Evolutionary conservation across 1,140 invertebrate genomes (phyloP).

Genomic region (Temnothorax longispinosus): DNA sequence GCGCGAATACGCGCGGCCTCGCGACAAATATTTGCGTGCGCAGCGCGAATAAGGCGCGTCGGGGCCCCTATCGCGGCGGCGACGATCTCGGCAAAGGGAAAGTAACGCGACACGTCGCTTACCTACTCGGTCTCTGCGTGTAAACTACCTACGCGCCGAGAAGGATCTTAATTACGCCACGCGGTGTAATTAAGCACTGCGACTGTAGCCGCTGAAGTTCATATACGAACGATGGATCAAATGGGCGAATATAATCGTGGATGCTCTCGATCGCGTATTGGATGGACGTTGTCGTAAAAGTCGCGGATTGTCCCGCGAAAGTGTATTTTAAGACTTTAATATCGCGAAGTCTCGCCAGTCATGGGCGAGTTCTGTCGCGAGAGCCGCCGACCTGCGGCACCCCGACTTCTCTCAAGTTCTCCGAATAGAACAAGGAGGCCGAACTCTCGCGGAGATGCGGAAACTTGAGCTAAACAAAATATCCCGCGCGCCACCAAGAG

Average conservation of each 20-base stretch:
- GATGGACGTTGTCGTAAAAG: neutral
- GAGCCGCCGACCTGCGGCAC: neutral
- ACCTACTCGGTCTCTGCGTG: neutral
- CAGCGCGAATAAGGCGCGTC: constrained; percentile 37
- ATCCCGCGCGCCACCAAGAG: constrained; percentile 20
- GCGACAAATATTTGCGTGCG: constrained; percentile 46
- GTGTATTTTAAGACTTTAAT: constrained; percentile 16
- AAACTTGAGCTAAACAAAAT: constrained; percentile 63
- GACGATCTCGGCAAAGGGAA: constrained; percentile 18
- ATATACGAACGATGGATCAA: neutral
- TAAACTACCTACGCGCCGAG: neutral
- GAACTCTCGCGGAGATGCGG: constrained; percentile 29
- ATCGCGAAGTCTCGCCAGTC: neutral
- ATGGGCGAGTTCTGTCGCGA: neutral
- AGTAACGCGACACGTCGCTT: constrained; percentile 35
- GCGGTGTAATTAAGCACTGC: neutral
- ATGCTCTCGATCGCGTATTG: neutral
- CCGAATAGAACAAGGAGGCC: neutral
- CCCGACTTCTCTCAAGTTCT: neutral
- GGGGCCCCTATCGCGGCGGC: constrained; percentile 16
- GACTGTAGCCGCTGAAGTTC: neutral
- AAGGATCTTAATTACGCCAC: constrained; percentile 22
- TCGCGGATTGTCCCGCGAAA: neutral
- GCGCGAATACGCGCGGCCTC: neutral
- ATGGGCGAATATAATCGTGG: neutral